Evolutionary conservation across 2,888 invertebrate genomes (phyloP), one percentile per base, ranked within the genome.

Genomic region (Andrena camellia): DNA sequence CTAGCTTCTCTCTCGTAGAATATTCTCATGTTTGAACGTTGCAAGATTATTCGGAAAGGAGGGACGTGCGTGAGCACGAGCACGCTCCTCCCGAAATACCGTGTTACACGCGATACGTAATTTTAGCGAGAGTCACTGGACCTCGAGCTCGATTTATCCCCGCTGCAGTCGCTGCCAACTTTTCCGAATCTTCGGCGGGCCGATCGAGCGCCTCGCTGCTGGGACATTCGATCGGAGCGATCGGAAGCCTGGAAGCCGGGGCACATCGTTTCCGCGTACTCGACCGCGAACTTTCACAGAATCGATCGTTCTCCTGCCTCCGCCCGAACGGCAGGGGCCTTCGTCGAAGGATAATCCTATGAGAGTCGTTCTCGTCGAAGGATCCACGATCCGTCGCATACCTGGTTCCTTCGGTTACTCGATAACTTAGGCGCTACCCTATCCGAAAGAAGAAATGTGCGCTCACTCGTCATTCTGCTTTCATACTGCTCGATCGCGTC

Each of bases 121-220:
- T 74, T 81, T 83, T 83, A 81, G 77, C 73, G 17, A 64, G 63
- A 74, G 52, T 76, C 77, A 63, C 50, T 66, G 81, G 73, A 81
- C 64, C 73, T 69, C 81, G 79, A 29, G 64, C 69, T 66, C 74
- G 64, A 66, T 74, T 79, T 70, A 66, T 66, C 60, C 69, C 33
- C 59, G 29, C 17, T 26, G n/a, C 4, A 35, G 31, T 1, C 48
- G 78, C 50, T 63, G 78, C 68, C 63, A 74, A 72, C 64, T 78
- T 81, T 63, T 67, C 54, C 66, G 66, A 33, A 35, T 63, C 57
- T 42, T 13, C 64, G 42, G 57, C 26, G 26, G n/a, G n/a, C 5
- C 60, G 50, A n/a, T 52, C 60, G 26, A 64, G 69, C 35, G 35
- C 0, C 3, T 23, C n/a, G 17, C n/a, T 13, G 5, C n/a, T 26